Conservation (phyloP, 2,113 vertebrate genomes). For the Poeciliopsis retropinna region DNA sequence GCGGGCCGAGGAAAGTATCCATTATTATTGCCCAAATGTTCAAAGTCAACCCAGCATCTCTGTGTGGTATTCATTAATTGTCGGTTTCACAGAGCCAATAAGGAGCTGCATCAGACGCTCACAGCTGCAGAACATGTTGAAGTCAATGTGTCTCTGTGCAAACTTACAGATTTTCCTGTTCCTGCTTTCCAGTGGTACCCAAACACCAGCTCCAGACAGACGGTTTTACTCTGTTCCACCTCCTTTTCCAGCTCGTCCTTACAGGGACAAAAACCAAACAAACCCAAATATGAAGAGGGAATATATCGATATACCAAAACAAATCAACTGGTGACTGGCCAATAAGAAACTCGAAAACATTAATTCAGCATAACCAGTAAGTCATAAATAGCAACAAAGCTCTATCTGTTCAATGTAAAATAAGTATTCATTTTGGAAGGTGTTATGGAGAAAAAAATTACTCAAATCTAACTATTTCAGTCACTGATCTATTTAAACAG, state of each 20-base stretch:
- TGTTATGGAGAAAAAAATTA: background rate
- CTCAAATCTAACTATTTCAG: background rate
- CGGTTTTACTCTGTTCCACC: slow-evolving; percentile 84
- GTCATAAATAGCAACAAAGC: background rate
- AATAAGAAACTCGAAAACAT: too few species aligned
- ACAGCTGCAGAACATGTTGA: slow-evolving; percentile 25
- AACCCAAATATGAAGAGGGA: background rate
- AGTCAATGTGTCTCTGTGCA: slow-evolving; percentile 11
- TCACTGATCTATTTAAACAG: background rate
- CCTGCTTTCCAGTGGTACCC: slow-evolving; percentile 96
- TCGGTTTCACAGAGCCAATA: slow-evolving; percentile 6
- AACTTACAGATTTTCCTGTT: slow-evolving; percentile 86
- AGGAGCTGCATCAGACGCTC: slow-evolving; percentile 15
- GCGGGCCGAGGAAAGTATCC: slow-evolving; percentile 20
- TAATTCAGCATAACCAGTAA: background rate
- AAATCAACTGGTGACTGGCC: background rate
- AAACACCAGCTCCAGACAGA: slow-evolving; percentile 95
- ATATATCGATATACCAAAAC: background rate
- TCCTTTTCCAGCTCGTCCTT: slow-evolving; percentile 87
- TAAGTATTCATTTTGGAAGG: background rate
- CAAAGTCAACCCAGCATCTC: slow-evolving; percentile 14
- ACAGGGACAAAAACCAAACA: background rate
- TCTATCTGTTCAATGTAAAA: background rate
- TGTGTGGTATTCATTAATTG: slow-evolving; percentile 26
- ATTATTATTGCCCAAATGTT: slow-evolving; percentile 11